Evolutionary conservation across 2,797 vertebrate genomes (phyloP), one percentile per base, ranked within the genome.

Genomic region (Hippopotamyrus pictus): DNA sequence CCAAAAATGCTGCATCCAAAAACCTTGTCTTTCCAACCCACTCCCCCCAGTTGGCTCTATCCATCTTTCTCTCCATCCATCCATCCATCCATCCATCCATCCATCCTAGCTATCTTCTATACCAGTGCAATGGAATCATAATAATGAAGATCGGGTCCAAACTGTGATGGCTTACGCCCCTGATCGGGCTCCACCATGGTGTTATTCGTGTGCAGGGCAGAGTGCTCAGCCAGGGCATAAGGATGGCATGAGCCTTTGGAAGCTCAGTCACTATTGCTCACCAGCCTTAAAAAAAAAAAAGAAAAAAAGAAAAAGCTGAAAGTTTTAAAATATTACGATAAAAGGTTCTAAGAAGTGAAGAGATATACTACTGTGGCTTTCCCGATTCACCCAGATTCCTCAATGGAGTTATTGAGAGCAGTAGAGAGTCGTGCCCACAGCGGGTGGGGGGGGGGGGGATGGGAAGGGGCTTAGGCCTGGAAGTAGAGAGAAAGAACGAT

Each of bases 341-440:
- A 54, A 51, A 50, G 51, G 25, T 76, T 33, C 29, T 53, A 88
- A 90, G 83, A 29, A 53, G 22, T 84, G 87, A 53, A 65, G 50
- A 85, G 84, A 53, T 19, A 51, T 54, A 90, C 54, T 54, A 90
- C 54, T 7, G 46, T 46, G 19, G 25, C 76, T 88, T 79, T 57
- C 46, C 41, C 4, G 19, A 65, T 41, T 86, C 57, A 29, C 22
- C 54, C 76, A 51, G 19, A 65, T 84, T 90, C 53, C 87, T 90
- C 89, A 19, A 48, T 19, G 22, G 54, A 88, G 76, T 88, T 62
- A 84, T 3, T 87, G 88, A 83, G 37, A 82, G 25, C 29, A 29
- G 3, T 9, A 57, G 29, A 89, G 50, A 54, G 88, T n/a, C 9
- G 25, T 53, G 22, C 14, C 8, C 25, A 37, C 50, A 44, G 41